Base-by-base conservation (phyloP, 2,888 invertebrate genomes). In the Drosophila prostipennis region DNA sequence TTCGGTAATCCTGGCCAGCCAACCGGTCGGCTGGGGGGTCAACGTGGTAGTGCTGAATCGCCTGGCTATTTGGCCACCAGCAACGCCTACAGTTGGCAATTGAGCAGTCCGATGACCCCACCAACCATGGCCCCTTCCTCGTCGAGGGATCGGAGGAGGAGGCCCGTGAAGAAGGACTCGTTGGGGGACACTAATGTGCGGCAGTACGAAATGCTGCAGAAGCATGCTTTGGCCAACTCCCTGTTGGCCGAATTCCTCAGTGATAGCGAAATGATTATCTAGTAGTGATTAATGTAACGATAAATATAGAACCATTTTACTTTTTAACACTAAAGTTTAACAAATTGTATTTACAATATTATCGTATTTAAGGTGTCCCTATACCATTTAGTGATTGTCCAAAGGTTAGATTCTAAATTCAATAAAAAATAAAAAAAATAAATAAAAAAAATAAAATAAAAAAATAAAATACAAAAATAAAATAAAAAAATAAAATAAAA, bases 41-140 rank as follows among this genome's bases (percentile, higher is more conserved):
- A 1, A 40, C 40, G 40, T 14, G 14, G 10, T 1, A 19, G 19
- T 19, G 19, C 16, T 19, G 42, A 10, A 42, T 14, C 10, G 5
- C 26, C 55, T 1, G n/a, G 11, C 7, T 14, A 37, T 13, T 3
- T 34, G 14, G 23, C 70, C n/a, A 2, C 29, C 36, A 57, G 52
- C 36, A 56, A 59, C 19, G 29, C 74, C 10, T 61, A 43, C 8
- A 71, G 77, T 58, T 76, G 79, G 71, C 57, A 72, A n/a, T 16
- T 57, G 29, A 39, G 32, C 10, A 48, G 11, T 39, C 6, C 36
- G n/a, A 19, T 19, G 19, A 19, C 19, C 19, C 19, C 19, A 3
- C 8, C 0, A 10, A 6, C 8, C 16, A 8, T 16, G 53, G 8
- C 36, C 16, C n/a, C 23, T 14, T n/a, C 29, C 29, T 26, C 26